Conservation (phyloP, 2,113 vertebrate species). For the Cettia cetti region DNA sequence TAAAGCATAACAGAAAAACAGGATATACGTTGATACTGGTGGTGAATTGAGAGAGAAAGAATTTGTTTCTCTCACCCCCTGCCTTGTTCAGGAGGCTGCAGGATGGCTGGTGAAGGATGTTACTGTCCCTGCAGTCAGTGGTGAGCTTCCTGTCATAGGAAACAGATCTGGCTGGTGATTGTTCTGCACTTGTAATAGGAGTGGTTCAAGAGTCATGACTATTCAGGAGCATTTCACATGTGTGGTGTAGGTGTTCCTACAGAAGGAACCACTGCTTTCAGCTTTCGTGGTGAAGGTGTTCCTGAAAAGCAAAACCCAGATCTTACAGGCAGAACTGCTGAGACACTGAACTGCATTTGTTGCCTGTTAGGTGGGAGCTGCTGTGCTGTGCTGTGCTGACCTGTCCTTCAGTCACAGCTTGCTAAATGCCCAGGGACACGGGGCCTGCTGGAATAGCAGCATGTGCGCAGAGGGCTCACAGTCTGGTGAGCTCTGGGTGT, state of each 20-base stretch:
- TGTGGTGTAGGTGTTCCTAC: background rate
- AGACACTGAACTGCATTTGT: background rate
- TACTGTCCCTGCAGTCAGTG: background rate
- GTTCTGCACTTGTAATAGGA: background rate
- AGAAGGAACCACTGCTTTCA: background rate
- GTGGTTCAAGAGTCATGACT: background rate
- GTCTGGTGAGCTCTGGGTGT: background rate
- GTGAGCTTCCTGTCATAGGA: background rate
- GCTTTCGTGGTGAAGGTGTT: background rate
- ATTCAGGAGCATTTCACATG: background rate
- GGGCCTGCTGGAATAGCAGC: background rate
- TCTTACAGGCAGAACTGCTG: background rate
- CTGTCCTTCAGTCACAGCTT: background rate
- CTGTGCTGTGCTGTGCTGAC: background rate
- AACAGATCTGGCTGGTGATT: background rate
- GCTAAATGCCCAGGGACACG: accelerated
- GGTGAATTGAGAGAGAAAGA: background rate
- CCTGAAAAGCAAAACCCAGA: background rate
- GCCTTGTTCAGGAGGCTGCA: too few species aligned
- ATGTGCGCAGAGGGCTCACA: background rate
- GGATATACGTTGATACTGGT: background rate
- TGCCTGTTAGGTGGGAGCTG: background rate
- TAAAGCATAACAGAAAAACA: background rate
- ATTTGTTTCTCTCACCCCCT: background rate
- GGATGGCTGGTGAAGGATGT: background rate